Conservation (phyloP, 2,113 vertebrate species). For the Lophura nycthemera region DNA sequence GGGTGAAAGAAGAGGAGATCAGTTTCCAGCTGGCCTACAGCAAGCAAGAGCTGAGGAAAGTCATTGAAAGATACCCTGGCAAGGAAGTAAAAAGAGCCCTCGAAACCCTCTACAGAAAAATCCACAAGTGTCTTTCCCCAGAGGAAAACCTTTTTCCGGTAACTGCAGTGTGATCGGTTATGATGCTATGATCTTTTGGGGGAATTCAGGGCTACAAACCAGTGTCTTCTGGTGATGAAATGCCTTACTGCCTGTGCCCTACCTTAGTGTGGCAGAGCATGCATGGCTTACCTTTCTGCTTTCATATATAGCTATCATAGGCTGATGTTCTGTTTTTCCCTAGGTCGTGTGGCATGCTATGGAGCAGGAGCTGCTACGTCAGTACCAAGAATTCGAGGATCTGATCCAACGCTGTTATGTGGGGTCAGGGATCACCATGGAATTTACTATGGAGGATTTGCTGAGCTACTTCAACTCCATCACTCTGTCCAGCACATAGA, state of each 20-base stretch:
- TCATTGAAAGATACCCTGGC: slow-evolving; percentile 49
- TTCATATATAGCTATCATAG: accelerated
- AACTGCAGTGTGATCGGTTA: not conserved
- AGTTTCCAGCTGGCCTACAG: slow-evolving; percentile 71
- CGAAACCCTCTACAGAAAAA: slow-evolving; percentile 59
- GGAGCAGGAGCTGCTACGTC: slow-evolving; percentile 21
- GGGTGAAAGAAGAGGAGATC: slow-evolving; percentile 67
- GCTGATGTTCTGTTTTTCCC: not conserved
- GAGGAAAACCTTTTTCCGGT: slow-evolving; percentile 61
- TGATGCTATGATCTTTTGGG: accelerated
- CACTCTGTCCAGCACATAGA: not conserved
- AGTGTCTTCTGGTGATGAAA: not conserved
- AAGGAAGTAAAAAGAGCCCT: slow-evolving; percentile 57
- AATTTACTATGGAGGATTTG: slow-evolving; percentile 50
- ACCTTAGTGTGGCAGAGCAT: too few species aligned
- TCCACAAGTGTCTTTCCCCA: slow-evolving; percentile 35
- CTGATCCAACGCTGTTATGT: slow-evolving; percentile 43
- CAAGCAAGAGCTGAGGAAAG: slow-evolving; percentile 70
- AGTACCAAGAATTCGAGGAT: slow-evolving; percentile 44
- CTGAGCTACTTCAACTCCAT: slow-evolving; percentile 62
- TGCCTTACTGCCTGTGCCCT: not conserved
- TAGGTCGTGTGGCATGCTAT: slow-evolving; percentile 55
- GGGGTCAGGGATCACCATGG: slow-evolving; percentile 54
- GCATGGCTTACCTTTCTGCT: not conserved
- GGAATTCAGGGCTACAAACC: not conserved